Percentiles rank a stretch among this genome's conserved stretches.
These are phyloP conservation scores for Pelodiscus sinensis DNA, from an alignment of 2,113 vertebrate genomes.

Conservation along the genomic window DNA sequence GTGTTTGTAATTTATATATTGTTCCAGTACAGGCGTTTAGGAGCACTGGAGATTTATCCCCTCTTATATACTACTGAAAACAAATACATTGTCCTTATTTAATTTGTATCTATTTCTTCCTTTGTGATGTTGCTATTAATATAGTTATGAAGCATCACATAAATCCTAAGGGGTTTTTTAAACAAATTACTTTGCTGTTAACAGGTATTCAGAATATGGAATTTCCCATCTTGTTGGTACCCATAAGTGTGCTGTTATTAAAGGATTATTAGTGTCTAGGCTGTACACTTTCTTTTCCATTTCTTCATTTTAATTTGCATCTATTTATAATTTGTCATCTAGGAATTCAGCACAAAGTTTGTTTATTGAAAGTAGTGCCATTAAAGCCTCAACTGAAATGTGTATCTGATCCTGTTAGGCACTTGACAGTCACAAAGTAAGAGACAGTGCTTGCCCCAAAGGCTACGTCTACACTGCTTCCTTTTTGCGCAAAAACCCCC, in stretches of 20 bases:
- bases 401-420: neutral
- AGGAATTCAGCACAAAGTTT: neutral
- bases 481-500: too few relatives aligned
- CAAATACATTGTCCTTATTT: constrained; percentile 10
- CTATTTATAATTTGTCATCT: neutral
- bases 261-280: constrained; percentile 23
- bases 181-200: neutral
- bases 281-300: constrained; percentile 32
- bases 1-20: neutral
- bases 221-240: neutral
- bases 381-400: neutral
- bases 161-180: neutral
- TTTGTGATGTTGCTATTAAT: neutral
- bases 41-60: neutral
- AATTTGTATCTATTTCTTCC: neutral
- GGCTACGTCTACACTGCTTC: too few relatives aligned
- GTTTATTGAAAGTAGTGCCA: neutral
- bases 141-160: neutral
- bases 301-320: neutral
- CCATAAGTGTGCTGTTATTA: neutral
- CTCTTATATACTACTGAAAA: neutral
- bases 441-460: neutral
- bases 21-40: neutral
- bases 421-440: neutral
- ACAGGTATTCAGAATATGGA: neutral